phyloP scores from a whole-genome alignment of 2,888 invertebrate genomes.

The Xanthorhoe spadicearia region DNA sequence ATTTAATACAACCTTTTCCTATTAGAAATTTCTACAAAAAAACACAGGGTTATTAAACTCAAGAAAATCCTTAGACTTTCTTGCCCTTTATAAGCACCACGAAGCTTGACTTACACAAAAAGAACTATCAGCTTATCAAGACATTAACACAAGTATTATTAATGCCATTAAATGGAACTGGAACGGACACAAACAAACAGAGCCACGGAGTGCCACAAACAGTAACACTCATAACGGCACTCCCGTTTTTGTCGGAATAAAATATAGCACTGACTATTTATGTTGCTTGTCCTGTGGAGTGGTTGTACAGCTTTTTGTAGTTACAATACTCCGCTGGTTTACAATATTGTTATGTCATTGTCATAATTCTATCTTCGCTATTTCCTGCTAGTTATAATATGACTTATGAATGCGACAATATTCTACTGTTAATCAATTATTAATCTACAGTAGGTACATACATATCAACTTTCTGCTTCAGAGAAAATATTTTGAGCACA shows the following conservation, averaged over 20 bases:
- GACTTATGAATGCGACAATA: no score
- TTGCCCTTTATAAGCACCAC: not conserved
- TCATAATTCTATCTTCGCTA: not conserved
- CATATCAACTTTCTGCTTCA: no score
- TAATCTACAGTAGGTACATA: no score
- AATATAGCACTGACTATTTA: constrained; percentile 49
- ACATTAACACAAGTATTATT: constrained; percentile 20
- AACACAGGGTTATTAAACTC: no score
- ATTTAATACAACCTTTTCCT: no score
- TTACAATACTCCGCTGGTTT: not conserved
- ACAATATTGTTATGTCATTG: constrained; percentile 1
- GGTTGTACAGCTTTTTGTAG: constrained; percentile 22
- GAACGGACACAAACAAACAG: constrained; percentile 40
- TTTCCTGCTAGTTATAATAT: not conserved
- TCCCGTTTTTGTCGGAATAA: constrained; percentile 42
- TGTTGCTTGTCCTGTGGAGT: constrained; percentile 30
- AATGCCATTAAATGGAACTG: constrained; percentile 32
- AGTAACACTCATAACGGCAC: constrained; percentile 40
- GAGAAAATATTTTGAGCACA: not conserved
- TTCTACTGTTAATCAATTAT: no score
- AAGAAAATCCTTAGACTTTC: no score
- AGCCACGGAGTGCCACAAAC: constrained; percentile 29
- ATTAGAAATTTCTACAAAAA: no score
- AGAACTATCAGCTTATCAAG: constrained; percentile 17
- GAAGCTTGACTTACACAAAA: constrained; percentile 21